Evolutionary conservation across 2,888 invertebrate genomes (phyloP).

Genomic region (Noctua janthina): DNA sequence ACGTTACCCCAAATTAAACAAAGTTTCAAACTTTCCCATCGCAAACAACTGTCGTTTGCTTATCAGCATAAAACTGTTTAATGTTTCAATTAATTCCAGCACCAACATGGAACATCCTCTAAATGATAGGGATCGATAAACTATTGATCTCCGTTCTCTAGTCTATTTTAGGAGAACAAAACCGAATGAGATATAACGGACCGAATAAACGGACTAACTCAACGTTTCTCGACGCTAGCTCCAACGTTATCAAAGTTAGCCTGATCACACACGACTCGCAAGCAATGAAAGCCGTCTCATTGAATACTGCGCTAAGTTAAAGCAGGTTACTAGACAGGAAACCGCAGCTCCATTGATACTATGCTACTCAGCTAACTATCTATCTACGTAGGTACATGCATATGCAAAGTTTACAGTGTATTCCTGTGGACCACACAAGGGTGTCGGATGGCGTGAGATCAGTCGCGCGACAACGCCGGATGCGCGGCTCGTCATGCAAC

Average conservation of each 20-base stretch:
- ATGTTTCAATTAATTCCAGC: slow-evolving; percentile 37
- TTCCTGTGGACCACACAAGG: slow-evolving; percentile 57
- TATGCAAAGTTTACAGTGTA: slow-evolving; percentile 41
- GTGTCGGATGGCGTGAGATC: slow-evolving; percentile 82
- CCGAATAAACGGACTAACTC: slow-evolving; percentile 16
- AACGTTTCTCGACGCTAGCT: neutral
- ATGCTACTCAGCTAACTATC: slow-evolving; percentile 48
- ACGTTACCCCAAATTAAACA: slow-evolving; percentile 28
- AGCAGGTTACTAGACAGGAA: slow-evolving; percentile 77
- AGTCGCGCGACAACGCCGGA: slow-evolving; percentile 77
- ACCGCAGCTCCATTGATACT: slow-evolving; percentile 80
- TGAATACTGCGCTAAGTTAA: slow-evolving; percentile 64
- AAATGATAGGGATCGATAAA: slow-evolving; percentile 29
- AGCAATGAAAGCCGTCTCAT: slow-evolving; percentile 73
- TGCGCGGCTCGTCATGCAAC: slow-evolving; percentile 78
- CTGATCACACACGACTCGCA: slow-evolving; percentile 60
- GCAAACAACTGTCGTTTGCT: slow-evolving; percentile 49
- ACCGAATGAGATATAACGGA: slow-evolving; percentile 30
- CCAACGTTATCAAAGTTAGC: slow-evolving; percentile 43
- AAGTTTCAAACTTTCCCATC: slow-evolving; percentile 27
- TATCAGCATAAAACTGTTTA: slow-evolving; percentile 33
- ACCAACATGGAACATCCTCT: slow-evolving; percentile 19
- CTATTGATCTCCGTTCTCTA: slow-evolving; percentile 7
- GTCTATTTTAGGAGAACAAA: slow-evolving; percentile 36
- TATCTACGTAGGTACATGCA: slow-evolving; percentile 22